Evolutionary conservation across 2,797 vertebrate genomes (phyloP).

Genomic region (Myotis vivesi): DNA sequence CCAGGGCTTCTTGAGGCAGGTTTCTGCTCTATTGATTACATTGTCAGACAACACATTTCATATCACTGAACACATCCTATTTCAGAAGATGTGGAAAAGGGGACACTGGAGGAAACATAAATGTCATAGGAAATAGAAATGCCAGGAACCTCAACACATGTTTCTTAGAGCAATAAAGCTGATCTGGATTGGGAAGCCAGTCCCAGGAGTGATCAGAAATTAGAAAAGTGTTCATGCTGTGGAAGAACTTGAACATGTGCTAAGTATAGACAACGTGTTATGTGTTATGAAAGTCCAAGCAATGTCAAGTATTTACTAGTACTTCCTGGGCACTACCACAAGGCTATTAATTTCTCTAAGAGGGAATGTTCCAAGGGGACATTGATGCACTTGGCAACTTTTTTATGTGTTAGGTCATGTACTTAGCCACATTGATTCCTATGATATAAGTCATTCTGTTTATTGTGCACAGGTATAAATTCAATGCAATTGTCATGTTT

Average conservation of each 20-base stretch:
- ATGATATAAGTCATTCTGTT: neutral
- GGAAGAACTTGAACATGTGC: neutral
- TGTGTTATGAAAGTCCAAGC: neutral
- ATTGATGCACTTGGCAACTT: neutral
- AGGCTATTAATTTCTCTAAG: neutral
- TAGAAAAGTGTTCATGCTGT: neutral
- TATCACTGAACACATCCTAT: conserved; percentile 56
- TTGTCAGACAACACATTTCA: conserved; percentile 69
- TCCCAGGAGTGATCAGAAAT: neutral
- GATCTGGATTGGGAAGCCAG: neutral
- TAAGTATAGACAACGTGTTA: neutral
- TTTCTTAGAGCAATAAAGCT: neutral
- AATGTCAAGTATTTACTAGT: neutral
- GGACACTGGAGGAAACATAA: conserved; percentile 39
- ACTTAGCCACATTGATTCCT: neutral
- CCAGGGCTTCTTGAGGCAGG: neutral
- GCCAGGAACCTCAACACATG: neutral
- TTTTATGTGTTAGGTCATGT: neutral
- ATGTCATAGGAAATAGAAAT: conserved; percentile 50
- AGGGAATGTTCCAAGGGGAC: too few species aligned
- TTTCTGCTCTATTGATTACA: conserved; percentile 59
- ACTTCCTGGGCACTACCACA: neutral
- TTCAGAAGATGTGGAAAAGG: neutral
- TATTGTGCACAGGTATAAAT: neutral
- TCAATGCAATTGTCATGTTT: neutral